phyloP scores from a whole-genome alignment of 2,797 vertebrate genomes.

The Sitta carolinensis region DNA sequence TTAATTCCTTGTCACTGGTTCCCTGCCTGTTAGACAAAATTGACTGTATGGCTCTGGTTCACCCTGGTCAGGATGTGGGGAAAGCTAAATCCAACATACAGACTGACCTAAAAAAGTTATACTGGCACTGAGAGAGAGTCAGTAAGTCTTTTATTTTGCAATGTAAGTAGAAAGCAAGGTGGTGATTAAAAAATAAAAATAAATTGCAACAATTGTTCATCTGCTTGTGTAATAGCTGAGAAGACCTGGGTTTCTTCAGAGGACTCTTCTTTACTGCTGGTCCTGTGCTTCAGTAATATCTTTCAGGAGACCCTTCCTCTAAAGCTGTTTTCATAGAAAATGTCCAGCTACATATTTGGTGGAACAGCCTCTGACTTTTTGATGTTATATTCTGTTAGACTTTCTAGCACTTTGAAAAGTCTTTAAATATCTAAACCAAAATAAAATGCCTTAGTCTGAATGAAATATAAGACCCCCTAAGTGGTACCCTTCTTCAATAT shows the following conservation, averaged over 20 bases:
- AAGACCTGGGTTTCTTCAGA: neutral
- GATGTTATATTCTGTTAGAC: neutral
- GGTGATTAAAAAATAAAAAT: neutral
- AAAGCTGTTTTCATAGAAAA: neutral
- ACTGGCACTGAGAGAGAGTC: neutral
- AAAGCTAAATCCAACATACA: constrained; percentile 15
- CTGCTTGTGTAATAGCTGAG: neutral
- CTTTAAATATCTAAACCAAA: neutral
- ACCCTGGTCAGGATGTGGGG: constrained; percentile 41
- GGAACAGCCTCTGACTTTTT: neutral
- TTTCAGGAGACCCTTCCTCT: neutral
- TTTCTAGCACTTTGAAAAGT: neutral
- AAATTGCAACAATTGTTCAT: neutral
- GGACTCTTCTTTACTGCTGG: neutral
- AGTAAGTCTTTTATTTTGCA: neutral
- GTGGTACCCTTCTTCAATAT: neutral
- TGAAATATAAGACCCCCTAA: neutral
- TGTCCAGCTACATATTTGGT: neutral
- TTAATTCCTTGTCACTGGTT: neutral
- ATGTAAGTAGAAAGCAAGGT: neutral
- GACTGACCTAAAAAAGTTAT: neutral
- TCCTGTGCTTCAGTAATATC: neutral
- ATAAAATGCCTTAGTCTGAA: neutral
- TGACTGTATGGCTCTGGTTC: neutral
- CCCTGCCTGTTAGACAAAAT: neutral